phyloP scores from a whole-genome alignment of 2,888 invertebrate species.

The Tanaodytes sp. region DNA sequence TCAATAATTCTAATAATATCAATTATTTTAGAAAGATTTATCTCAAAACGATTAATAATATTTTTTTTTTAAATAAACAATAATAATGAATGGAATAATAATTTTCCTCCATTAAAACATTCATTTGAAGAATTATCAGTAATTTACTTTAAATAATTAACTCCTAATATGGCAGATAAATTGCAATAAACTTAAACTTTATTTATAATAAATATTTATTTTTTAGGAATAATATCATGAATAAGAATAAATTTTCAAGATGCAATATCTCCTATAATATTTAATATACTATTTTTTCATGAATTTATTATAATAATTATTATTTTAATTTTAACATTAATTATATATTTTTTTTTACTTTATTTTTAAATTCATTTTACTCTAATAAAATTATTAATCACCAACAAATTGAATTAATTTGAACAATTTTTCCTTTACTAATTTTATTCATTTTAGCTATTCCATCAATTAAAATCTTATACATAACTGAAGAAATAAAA shows the following conservation, averaged over 20 bases:
- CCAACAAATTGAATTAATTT: slow-evolving; percentile 79
- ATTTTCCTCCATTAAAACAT: slow-evolving; percentile 54
- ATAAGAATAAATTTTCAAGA: slow-evolving; percentile 74
- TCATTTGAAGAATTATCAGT: slow-evolving; percentile 62
- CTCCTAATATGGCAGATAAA: slow-evolving; percentile 77
- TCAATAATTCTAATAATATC: slow-evolving; percentile 77
- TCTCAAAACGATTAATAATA: slow-evolving; percentile 73
- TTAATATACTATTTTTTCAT: slow-evolving; percentile 80
- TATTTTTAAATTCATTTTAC: slow-evolving; percentile 77
- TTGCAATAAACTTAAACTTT: slow-evolving; percentile 80
- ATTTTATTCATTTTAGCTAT: slow-evolving; percentile 78
- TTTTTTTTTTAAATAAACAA: slow-evolving; percentile 72
- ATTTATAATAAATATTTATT: slow-evolving; percentile 76
- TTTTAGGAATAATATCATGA: slow-evolving; percentile 74
- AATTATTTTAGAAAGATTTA: slow-evolving; percentile 78
- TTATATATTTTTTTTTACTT: slow-evolving; percentile 75
- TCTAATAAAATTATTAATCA: slow-evolving; percentile 77
- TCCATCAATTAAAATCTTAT: slow-evolving; percentile 77
- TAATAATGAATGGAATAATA: slow-evolving; percentile 78
- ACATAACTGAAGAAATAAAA: slow-evolving; percentile 78
- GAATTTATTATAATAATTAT: slow-evolving; percentile 78
- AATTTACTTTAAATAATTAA: too few species aligned
- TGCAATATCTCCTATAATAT: slow-evolving; percentile 78
- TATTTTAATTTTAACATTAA: slow-evolving; percentile 78
- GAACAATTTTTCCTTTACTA: slow-evolving; percentile 78